A percentile compares a stretch with the other conserved stretches of the same genome.
phyloP scores from a whole-genome alignment of 2,797 vertebrate genomes.

The Danio tinwini region DNA sequence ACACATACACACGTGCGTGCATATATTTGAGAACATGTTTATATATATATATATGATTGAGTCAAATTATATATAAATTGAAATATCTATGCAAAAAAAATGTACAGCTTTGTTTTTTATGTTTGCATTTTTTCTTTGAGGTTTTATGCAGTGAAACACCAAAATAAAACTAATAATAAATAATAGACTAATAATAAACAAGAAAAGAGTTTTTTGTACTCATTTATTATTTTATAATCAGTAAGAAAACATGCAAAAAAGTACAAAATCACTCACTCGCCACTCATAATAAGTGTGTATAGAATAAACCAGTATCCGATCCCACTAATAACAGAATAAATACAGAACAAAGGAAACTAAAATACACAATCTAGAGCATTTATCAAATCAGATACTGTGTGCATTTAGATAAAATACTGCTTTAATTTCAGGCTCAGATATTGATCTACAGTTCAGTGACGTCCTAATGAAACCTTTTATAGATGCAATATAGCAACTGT shows the following conservation, averaged over 20 bases:
- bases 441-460: background rate
- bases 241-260: constrained; percentile 42
- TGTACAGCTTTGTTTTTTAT: no score
- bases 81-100: no score
- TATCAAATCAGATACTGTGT: constrained; percentile 27
- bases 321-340: background rate
- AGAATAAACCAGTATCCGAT: background rate
- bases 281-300: background rate
- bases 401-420: background rate
- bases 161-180: background rate
- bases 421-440: background rate
- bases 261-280: constrained; percentile 37
- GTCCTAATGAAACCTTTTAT: background rate
- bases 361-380: constrained; percentile 14
- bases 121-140: no score
- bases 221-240: background rate
- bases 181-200: no score
- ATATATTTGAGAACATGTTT: no score
- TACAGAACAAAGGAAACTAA: background rate
- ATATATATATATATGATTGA: no score
- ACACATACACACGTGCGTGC: no score
- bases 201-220: background rate
- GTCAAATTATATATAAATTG: no score
- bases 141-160: background rate
- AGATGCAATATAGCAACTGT: background rate